phyloP scores from a whole-genome alignment of 1,140 invertebrate species.

The Heterodera schachtii region DNA sequence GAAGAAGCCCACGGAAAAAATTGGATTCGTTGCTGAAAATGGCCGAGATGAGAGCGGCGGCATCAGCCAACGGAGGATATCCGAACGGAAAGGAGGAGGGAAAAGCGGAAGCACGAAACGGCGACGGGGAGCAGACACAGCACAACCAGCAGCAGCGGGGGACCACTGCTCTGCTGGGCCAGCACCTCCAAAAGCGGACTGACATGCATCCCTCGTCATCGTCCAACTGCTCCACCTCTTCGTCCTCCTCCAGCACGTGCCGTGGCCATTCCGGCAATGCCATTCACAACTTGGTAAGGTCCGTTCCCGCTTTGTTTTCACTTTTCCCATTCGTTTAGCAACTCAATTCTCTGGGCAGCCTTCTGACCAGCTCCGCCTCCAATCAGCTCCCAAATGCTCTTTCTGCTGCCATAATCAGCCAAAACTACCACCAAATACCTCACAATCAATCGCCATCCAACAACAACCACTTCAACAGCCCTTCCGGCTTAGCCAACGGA shows the following conservation, averaged over 20 bases:
- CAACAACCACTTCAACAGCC: background rate
- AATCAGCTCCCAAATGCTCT: background rate
- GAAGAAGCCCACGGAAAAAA: slow-evolving; percentile 4
- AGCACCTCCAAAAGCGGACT: background rate
- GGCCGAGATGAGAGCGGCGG: slow-evolving; percentile 8
- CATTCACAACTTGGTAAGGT: background rate
- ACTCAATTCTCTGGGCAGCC: slow-evolving; percentile 9
- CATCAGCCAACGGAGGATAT: background rate
- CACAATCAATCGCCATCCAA: background rate
- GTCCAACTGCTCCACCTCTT: background rate
- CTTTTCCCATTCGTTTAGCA: background rate
- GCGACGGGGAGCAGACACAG: background rate
- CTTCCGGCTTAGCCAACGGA: background rate
- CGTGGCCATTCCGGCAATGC: background rate
- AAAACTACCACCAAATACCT: background rate
- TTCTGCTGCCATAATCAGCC: background rate
- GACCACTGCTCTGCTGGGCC: background rate
- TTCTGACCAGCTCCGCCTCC: background rate
- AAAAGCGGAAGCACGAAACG: background rate
- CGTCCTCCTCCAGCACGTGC: slow-evolving; percentile 3
- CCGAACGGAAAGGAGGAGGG: background rate
- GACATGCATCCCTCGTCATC: background rate
- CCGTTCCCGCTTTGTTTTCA: too few species aligned
- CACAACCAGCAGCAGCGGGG: slow-evolving; percentile 1
- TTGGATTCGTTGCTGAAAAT: slow-evolving; percentile 1